Evolutionary conservation across 2,113 vertebrate species (phyloP), one percentile per base, ranked within the genome.

Genomic region (Paralichthys olivaceus): DNA sequence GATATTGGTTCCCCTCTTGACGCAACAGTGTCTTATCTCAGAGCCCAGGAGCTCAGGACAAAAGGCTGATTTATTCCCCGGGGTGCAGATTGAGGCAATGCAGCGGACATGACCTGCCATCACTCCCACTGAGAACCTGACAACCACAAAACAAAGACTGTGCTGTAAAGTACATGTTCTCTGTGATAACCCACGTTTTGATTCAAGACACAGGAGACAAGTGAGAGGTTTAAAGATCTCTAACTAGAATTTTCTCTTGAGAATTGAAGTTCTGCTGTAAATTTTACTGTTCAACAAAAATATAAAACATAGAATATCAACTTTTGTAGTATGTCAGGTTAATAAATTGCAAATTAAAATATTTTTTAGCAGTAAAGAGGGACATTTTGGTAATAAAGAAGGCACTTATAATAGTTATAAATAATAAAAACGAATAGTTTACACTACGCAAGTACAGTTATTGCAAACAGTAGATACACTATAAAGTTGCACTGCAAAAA

Each of bases 21-120:
- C 82, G 77, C 75, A 80, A 55, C 20, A 14, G 19, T 40, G n/a
- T 64, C 71, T 93, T 94, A 94, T 94, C 93, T 90, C 49, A 2
- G 69, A 63, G 72, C 60, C 72, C 91, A 94, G 88, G 57, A 45
- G 77, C 65, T 64, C 57, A 40, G 81, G 69, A 87, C 77, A 83
- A 93, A 91, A 86, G 90, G 57, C n/a, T 40, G 77, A 64, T 90
- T 87, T 85, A 88, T 79, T 58, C 29, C 47, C 20, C 57, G 9
- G 72, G 58, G 32, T 58, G 70, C 73, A 61, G 71, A 61, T 37
- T 1, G 3, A 80, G 55, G 65, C 23, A 0, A n/a, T 1, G 17
- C 55, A 45, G 51, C 20, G 22, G 63, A 74, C 74, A 40, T 34
- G 59, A 55, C 72, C 62, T 64, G 64, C 37, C 54, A 59, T 84